phyloP scores from a whole-genome alignment of 2,113 vertebrate genomes.

The Mobula hypostoma region DNA sequence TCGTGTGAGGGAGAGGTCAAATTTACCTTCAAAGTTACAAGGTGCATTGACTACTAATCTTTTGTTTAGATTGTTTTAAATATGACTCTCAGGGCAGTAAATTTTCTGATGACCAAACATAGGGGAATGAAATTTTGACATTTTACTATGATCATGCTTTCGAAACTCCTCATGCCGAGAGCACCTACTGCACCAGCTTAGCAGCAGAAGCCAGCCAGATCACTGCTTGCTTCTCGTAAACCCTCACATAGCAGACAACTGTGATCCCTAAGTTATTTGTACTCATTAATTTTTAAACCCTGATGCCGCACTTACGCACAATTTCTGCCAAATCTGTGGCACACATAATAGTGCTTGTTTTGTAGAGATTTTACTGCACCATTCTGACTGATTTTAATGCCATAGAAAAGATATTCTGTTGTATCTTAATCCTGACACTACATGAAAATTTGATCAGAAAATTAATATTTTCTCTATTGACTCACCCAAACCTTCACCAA shows the following conservation, averaged over 20 bases:
- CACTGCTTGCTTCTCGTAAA: neutral
- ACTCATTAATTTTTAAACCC: neutral
- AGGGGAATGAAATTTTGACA: neutral
- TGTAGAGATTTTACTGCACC: neutral
- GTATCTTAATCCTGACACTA: neutral
- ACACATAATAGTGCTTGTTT: neutral
- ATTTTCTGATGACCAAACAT: neutral
- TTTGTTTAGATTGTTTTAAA: neutral
- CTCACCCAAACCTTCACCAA: neutral
- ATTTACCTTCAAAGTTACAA: neutral
- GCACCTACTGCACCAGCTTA: neutral
- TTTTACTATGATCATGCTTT: neutral
- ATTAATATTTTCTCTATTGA: neutral
- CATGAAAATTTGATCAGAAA: neutral
- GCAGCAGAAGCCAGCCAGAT: neutral
- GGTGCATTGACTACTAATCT: neutral
- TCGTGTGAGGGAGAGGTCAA: neutral
- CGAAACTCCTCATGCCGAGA: neutral
- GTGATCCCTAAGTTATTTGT: neutral
- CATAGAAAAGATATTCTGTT: neutral
- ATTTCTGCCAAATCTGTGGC: neutral
- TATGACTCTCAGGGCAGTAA: neutral
- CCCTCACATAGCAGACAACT: neutral
- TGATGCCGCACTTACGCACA: neutral
- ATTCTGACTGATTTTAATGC: neutral